Base-by-base conservation (phyloP, 1,140 invertebrate genomes). In the Tachypleus tridentatus region DNA sequence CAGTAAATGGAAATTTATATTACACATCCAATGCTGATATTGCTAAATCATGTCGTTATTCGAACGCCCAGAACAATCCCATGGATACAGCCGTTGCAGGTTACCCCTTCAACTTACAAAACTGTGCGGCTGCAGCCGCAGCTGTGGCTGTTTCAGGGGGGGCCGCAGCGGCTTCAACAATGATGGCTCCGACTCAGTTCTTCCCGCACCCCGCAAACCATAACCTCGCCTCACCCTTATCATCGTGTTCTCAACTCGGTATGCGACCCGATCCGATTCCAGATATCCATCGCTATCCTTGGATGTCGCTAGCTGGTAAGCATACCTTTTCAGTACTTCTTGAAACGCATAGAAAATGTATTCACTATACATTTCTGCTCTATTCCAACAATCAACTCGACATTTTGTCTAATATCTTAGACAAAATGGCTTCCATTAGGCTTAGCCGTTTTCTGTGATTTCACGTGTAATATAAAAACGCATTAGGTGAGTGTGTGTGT, bases 121-220 rank as follows among this genome's bases (percentile, higher is more conserved):
- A 87, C 70, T 86, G 86, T 4, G 72, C 73, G 56, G 29, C 29
- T 29, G 29, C 29, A 29, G 29, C 29, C 29, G 29, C 29, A 29
- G 29, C 29, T 29, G 29, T 29, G 29, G 29, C 29, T 29, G 29
- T 29, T 29, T 29, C 29, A 29, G 29, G 29, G 29, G 69, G 69
- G 49, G 82, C 72, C 9, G 80, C 85, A 54, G 80, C 82, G 0
- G 80, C 81, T 8, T 78, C 81, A 57, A 77, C 77, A 9, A 80
- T 73, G 71, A 72, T 80, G 67, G 73, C 72, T 47, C 88, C 88
- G 54, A 88, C 89, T 3, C 88, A 91, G 77, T 91, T 91, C 77
- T 91, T 91, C 77, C 88, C 91, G 73, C 88, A 91, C 70, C 67
- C 71, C 70, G 72, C 88, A 69, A 67, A 87, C 87, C 70, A 86